These are phyloP conservation scores for Camponotus floridanus DNA, from an alignment of 1,140 invertebrate genomes.

Conservation along the genomic window DNA sequence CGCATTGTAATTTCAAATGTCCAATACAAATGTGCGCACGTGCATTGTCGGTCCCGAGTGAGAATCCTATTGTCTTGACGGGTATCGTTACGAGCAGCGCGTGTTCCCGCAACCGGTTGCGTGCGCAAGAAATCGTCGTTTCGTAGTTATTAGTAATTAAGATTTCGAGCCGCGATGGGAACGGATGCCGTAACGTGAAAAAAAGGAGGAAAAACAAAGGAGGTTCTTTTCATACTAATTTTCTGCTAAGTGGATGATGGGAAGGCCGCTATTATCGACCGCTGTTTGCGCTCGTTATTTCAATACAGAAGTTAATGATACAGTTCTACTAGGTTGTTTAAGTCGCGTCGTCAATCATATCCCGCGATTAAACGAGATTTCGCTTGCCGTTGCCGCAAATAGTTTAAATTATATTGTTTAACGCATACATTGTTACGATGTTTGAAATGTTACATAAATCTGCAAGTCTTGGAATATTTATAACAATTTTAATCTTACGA, in stretches of 20 bases:
- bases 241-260: constrained; percentile 55
- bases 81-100: constrained; percentile 30
- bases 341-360: constrained; percentile 30
- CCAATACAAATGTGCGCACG: constrained; percentile 57
- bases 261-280: constrained; percentile 54
- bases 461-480: neutral
- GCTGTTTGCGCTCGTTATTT: constrained; percentile 48
- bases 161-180: constrained; percentile 61
- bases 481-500: neutral
- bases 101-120: constrained; percentile 43
- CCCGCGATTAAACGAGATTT: constrained; percentile 1
- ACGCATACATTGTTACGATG: neutral
- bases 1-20: constrained; percentile 23
- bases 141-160: constrained; percentile 62
- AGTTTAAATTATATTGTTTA: constrained; percentile 46
- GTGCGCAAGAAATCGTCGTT: constrained; percentile 52
- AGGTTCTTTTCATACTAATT: constrained; percentile 57
- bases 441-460: neutral
- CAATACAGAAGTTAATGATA: constrained; percentile 57
- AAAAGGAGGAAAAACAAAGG: constrained; percentile 52
- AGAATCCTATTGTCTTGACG: constrained; percentile 60
- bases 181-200: constrained; percentile 40
- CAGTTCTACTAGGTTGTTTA: constrained; percentile 34
- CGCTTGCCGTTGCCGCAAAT: neutral
- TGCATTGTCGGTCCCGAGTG: constrained; percentile 42